phyloP scores from a whole-genome alignment of 2,888 invertebrate species.

The Metellina segmentata region DNA sequence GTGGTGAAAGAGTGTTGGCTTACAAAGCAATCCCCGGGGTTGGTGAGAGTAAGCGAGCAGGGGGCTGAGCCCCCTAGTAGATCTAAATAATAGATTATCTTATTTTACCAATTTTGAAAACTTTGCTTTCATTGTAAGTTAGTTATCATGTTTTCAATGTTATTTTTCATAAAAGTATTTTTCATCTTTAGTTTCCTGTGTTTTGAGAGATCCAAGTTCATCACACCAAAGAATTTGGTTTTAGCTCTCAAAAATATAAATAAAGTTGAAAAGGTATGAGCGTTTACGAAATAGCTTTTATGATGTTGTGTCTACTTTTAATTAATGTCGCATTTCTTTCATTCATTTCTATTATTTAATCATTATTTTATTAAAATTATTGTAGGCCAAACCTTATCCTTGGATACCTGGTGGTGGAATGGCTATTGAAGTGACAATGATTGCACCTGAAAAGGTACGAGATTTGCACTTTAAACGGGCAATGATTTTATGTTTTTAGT shows the following conservation, averaged over 20 bases:
- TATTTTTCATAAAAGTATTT: background rate
- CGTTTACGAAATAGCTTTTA: background rate
- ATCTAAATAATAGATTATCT: background rate
- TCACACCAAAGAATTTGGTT: slow-evolving; percentile 81
- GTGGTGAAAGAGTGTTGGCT: too few species aligned
- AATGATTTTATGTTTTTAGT: too few species aligned
- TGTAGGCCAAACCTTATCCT: slow-evolving; percentile 80
- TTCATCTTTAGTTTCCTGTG: slow-evolving; percentile 79
- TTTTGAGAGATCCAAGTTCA: slow-evolving; percentile 81
- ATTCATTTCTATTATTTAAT: background rate
- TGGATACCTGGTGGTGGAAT: slow-evolving; percentile 82
- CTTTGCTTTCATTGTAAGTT: too few species aligned
- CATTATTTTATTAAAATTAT: slow-evolving; percentile 25
- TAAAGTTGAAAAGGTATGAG: slow-evolving; percentile 80
- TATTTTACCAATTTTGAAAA: background rate
- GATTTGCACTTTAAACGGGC: background rate
- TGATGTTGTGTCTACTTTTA: too few species aligned
- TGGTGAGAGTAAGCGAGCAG: too few species aligned
- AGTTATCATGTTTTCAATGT: background rate
- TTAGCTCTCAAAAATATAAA: slow-evolving; percentile 81
- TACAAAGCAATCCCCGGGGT: too few species aligned
- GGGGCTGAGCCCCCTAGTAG: too few species aligned
- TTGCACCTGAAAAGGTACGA: slow-evolving; percentile 80
- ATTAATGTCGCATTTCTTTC: background rate
- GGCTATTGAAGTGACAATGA: slow-evolving; percentile 81